These are phyloP conservation scores for Carposina sasakii DNA, from an alignment of 1,140 invertebrate species.

Conservation along the genomic window DNA sequence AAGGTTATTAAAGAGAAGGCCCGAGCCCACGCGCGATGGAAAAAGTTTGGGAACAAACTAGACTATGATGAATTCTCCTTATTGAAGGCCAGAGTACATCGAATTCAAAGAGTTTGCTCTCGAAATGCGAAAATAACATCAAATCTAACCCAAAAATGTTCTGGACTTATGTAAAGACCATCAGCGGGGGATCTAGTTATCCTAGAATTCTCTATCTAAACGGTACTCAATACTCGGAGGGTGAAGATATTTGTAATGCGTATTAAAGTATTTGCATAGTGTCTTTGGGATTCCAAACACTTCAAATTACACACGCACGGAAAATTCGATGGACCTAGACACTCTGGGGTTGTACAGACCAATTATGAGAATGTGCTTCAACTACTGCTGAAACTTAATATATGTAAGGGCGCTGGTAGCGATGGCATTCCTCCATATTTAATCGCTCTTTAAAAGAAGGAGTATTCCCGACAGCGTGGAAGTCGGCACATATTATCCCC, in stretches of 20 bases:
- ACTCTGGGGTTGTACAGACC: not conserved
- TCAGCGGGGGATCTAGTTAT: not conserved
- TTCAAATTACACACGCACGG: not conserved
- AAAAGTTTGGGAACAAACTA: not conserved
- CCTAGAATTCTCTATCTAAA: not conserved
- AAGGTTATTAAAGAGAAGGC: not conserved
- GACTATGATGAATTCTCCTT: slow-evolving; percentile 4
- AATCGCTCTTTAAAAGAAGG: not conserved
- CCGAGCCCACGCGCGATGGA: not conserved
- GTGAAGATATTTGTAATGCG: not conserved
- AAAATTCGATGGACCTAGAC: not conserved
- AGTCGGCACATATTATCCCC: not conserved
- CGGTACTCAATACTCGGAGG: not conserved
- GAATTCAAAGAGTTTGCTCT: not conserved
- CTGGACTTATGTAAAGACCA: not conserved
- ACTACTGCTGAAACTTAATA: not conserved
- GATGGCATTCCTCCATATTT: not conserved
- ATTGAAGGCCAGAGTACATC: not conserved
- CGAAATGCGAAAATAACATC: not conserved
- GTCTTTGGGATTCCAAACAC: not conserved
- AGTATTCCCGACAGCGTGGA: not conserved
- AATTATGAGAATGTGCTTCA: not conserved
- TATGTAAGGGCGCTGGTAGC: not conserved
- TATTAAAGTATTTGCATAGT: not conserved
- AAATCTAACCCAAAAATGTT: not conserved